These are phyloP conservation scores for Dascyllus trimaculatus DNA, from an alignment of 2,113 vertebrate genomes.

Conservation along the genomic window DNA sequence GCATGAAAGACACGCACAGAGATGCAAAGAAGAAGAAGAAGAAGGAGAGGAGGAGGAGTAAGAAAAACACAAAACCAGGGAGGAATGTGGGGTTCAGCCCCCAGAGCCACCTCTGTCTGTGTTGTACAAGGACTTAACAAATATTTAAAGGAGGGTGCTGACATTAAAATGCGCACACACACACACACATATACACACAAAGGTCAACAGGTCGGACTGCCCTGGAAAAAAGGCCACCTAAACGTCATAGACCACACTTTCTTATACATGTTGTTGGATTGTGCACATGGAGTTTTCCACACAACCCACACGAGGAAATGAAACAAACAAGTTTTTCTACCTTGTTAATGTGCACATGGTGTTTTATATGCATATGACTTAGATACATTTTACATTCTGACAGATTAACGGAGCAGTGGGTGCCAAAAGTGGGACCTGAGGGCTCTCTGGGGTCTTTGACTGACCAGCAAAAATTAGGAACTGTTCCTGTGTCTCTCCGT, in stretches of 20 bases:
- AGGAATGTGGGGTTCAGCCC: conserved; percentile 12
- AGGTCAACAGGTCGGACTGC: conserved; percentile 1
- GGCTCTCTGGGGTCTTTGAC: no score
- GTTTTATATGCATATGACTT: no score
- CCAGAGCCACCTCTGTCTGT: conserved; percentile 7
- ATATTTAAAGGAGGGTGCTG: conserved; percentile 34
- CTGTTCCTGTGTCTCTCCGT: no score
- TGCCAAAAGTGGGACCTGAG: no score
- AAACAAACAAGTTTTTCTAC: not conserved
- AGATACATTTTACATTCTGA: no score
- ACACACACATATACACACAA: conserved; percentile 20
- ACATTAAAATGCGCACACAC: conserved; percentile 21
- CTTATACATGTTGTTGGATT: not conserved
- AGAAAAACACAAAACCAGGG: not conserved
- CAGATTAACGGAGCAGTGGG: no score
- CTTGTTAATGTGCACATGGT: no score
- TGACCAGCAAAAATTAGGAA: no score
- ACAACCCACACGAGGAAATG: not conserved
- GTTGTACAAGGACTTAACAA: conserved; percentile 25
- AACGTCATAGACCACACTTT: conserved; percentile 4
- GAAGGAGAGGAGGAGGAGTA: not conserved
- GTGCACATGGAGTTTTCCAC: not conserved
- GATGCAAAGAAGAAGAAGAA: not conserved
- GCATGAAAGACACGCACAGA: not conserved
- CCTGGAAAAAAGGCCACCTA: no score